Base-by-base conservation (phyloP, 2,888 invertebrate species). In the Chrysolina haemoptera region DNA sequence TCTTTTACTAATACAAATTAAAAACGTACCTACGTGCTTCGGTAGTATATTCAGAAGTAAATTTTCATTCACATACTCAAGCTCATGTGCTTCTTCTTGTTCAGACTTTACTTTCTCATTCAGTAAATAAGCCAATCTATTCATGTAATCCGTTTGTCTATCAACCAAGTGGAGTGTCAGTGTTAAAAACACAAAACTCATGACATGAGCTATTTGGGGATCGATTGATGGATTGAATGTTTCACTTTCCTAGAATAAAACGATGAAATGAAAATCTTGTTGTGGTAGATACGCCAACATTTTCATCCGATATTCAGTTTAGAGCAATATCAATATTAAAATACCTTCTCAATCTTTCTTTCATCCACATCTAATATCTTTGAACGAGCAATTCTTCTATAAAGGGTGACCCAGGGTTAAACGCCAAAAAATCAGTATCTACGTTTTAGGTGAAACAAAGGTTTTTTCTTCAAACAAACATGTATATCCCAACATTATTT, bases 21-120 rank as follows among this genome's bases (percentile, higher is more conserved):
- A 8, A 59, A 11, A 70, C 91, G 85, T 87, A 95, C 95, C 97
- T 78, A 98, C 98, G 87, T 98, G 97, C 20, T 93, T 92, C 0
- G 98, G 98, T 50, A 98, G 89, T 84, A 98, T 98, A 86, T 98
- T 98, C 84, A 96, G 93, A 50, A 98, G 90, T 48, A 98, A 89
- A 88, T 96, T 93, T 83, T 94, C 95, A 87, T 98, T 98, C 0
- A 97, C 94, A 81, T 93, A 93, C 78, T 96, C 93, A 86, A 95
- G 95, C n/a, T 93, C 93, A 80, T 94, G 92, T 0, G 96, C 96
- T 87, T 97, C 95, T 78, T 94, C 92, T 87, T 96, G 95, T 85
- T 98, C 97, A 79, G 93, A 92, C 69, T 90, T 89, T 74, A 94
- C 89, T 81, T 94, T 93, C 40, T 94, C 89, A 84, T 97, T 94